Percentiles rank a stretch among this genome's conserved stretches.
Conservation (phyloP, 2,113 vertebrate species). For the Pygoscelis antarcticus region DNA sequence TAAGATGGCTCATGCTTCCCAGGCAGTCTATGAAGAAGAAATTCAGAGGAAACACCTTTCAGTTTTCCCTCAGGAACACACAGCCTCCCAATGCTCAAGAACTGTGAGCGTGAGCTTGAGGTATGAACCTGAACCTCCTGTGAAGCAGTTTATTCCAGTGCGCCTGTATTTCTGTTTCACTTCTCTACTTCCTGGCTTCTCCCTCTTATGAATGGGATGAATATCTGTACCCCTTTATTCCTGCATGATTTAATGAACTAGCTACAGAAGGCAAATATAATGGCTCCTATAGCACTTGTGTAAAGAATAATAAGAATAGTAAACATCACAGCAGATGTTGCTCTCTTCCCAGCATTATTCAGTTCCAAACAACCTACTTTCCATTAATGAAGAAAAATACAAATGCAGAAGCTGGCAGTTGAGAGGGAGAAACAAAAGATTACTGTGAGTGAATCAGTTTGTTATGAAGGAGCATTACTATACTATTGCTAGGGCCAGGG, state of each 20-base stretch:
- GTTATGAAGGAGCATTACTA: not conserved
- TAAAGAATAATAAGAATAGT: not conserved
- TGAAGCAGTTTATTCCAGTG: not conserved
- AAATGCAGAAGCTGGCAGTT: not conserved
- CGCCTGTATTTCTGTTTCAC: not conserved
- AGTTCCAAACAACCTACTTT: slow-evolving; percentile 8
- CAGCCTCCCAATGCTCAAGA: not conserved
- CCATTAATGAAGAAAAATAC: slow-evolving; percentile 29
- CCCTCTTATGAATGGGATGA: not conserved
- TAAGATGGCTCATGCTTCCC: not conserved
- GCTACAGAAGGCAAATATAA: not conserved
- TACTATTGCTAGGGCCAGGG: not conserved
- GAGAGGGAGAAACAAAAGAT: not conserved
- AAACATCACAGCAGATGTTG: slow-evolving; percentile 21
- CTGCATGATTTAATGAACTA: not conserved
- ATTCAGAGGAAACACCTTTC: not conserved
- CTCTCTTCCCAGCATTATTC: slow-evolving; percentile 13
- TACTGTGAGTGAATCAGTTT: not conserved
- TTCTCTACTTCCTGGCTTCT: not conserved
- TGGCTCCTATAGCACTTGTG: not conserved
- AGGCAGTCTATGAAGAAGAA: not conserved
- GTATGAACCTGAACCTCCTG: not conserved
- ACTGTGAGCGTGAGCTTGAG: not conserved
- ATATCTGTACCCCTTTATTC: not conserved
- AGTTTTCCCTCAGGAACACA: not conserved